Evolutionary conservation across 2,888 invertebrate species (phyloP).

Genomic region (Lydus trimaculatus): DNA sequence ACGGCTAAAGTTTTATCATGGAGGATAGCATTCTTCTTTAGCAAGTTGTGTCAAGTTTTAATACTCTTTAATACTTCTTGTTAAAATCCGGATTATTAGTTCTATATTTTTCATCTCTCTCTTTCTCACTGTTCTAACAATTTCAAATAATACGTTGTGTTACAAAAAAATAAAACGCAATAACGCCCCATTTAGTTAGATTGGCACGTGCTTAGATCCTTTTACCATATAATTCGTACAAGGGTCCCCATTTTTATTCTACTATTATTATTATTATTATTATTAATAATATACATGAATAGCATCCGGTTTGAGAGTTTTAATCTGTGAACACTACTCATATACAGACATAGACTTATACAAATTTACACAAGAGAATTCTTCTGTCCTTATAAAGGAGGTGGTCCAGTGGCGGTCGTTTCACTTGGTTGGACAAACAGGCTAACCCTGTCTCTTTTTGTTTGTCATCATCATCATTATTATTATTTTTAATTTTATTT

Average conservation of each 20-base stretch:
- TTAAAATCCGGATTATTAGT: constrained; percentile 5
- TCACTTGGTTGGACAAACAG: constrained; percentile 1
- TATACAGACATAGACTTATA: neutral
- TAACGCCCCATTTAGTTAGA: neutral
- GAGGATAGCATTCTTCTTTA: neutral
- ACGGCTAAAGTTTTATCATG: neutral
- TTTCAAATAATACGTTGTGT: too few species aligned
- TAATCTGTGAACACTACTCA: neutral
- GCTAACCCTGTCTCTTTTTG: neutral
- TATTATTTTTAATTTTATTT: neutral
- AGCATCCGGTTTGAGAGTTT: neutral
- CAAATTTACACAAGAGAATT: neutral
- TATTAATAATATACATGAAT: neutral
- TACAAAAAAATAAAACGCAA: neutral
- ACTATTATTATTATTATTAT: too few species aligned
- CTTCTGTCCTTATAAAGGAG: neutral
- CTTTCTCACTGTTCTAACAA: neutral
- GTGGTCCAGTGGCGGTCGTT: constrained; percentile 2
- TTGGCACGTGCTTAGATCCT: neutral
- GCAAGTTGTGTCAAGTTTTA: neutral
- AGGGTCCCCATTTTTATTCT: constrained; percentile 2
- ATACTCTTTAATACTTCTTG: neutral
- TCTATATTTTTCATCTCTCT: neutral
- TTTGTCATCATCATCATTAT: neutral
- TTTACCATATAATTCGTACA: neutral